Evolutionary conservation across 2,797 vertebrate species (phyloP), one percentile per base, ranked within the genome.

Genomic region (Diplodus sargus): DNA sequence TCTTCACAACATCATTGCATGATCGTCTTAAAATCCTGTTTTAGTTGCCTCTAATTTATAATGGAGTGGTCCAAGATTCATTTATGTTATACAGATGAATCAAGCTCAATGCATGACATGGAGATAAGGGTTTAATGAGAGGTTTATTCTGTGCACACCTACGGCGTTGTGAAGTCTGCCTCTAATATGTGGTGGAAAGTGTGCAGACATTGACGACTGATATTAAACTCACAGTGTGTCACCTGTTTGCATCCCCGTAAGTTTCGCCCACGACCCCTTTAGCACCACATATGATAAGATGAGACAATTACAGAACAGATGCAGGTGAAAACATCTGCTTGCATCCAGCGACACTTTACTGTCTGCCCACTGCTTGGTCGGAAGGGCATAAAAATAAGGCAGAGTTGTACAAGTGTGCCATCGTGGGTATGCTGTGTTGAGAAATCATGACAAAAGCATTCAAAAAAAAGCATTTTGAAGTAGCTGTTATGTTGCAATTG

Each of bases 291-390:
- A 54, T 74, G 75, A 77, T 45, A 15, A 18, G 76, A 77, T 39
- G 10, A 18, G 54, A 60, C 60, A 70, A 62, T 17, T 63, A 70
- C 51, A 23, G 54, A 79, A 60, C 39, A 78, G 74, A 75, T 73
- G 72, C 6, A 59, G 73, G 22, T 63, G 63, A 43, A 69, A 52
- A 75, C 70, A 84, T 72, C 76, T 82, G 79, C 66, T 77, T 18
- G 70, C 43, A 43, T 23, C 3, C 9, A 62, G 45, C 4, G 64
- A 47, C 54, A 62, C 45, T 34, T 64, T 6, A 22, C 28, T 10
- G 15, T 73, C 51, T 39, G 54, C 56, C 73, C 20, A 14, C n/a
- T 59, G 48, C 58, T 52, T 43, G 43, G 5, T 47, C 30, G 66
- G 57, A 42, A 48, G 51, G 64, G 25, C 51, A 22, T 48, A 42